Evolutionary conservation across 2,113 vertebrate species (phyloP).

Genomic region (Takifugu bimaculatus): DNA sequence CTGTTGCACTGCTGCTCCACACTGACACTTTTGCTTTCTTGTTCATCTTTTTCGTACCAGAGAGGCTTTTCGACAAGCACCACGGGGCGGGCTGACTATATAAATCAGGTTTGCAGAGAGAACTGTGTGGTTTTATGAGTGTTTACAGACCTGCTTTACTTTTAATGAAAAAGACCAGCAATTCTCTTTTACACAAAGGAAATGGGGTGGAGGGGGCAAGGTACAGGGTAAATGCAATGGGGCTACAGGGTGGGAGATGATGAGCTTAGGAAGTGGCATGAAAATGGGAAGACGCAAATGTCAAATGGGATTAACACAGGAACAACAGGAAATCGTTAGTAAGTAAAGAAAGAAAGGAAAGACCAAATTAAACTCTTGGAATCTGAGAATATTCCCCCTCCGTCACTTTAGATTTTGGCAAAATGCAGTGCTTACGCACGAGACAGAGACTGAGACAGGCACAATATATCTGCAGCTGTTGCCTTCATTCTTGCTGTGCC

Average conservation of each 20-base stretch:
- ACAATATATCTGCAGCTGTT: constrained; percentile 57
- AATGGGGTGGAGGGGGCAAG: background rate
- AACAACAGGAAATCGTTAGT: constrained; percentile 27
- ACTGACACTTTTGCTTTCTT: constrained; percentile 37
- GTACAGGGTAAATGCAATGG: constrained; percentile 15
- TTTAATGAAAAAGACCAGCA: constrained; percentile 65
- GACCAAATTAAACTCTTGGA: constrained; percentile 35
- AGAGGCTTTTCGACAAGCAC: constrained; percentile 46
- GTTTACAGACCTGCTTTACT: constrained; percentile 58
- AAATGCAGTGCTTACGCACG: constrained; percentile 11
- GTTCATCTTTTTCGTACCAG: constrained; percentile 47
- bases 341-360: constrained; percentile 38
- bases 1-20: constrained; percentile 8
- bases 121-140: constrained; percentile 60
- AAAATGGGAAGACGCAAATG: constrained; percentile 26
- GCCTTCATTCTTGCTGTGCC: constrained; percentile 37
- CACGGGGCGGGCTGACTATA: constrained; percentile 16
- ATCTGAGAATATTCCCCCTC: constrained; percentile 26
- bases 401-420: constrained; percentile 16
- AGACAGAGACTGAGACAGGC: constrained; percentile 17
- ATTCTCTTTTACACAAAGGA: constrained; percentile 39
- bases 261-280: constrained; percentile 14
- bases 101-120: constrained; percentile 57
- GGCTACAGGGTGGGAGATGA: background rate
- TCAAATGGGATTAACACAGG: constrained; percentile 42